Conservation (phyloP, 1,140 invertebrate genomes). For the Cydia strobilella region DNA sequence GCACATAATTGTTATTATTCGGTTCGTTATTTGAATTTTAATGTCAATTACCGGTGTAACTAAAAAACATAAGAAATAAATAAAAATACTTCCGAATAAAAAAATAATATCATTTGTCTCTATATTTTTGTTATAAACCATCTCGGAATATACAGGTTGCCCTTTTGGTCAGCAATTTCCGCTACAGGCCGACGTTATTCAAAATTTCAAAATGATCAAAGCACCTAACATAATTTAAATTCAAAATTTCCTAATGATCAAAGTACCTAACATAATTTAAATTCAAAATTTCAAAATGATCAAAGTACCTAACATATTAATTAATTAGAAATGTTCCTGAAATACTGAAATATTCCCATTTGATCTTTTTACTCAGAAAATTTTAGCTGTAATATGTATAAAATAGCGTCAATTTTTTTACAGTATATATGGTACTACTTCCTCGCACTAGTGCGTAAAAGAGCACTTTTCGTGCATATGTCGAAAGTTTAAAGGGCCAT, state of each 20-base stretch:
- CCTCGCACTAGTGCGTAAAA: too few species aligned
- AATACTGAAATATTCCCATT: background rate
- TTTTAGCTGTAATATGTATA: background rate
- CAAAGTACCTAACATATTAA: background rate
- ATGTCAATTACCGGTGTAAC: background rate
- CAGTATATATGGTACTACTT: too few species aligned
- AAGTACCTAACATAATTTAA: background rate
- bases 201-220: constrained; percentile 7
- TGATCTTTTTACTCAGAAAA: background rate
- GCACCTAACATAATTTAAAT: background rate
- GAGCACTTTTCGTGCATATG: too few species aligned
- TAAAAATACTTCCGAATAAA: background rate
- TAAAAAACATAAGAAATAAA: too few species aligned
- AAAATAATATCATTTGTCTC: background rate
- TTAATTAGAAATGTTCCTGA: background rate
- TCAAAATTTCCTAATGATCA: too few species aligned
- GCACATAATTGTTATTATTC: too few species aligned
- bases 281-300: too few species aligned
- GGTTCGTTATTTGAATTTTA: background rate
- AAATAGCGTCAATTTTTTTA: too few species aligned
- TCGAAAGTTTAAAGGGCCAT: too few species aligned
- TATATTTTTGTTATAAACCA: background rate
- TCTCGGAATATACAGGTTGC: background rate
- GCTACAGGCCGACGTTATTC: background rate
- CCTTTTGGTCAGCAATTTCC: constrained; percentile 1